A percentile compares a stretch with the other conserved stretches of the same genome.
Evolutionary conservation across 2,113 vertebrate species (phyloP).

Genomic region (Aptenodytes forsteri): DNA sequence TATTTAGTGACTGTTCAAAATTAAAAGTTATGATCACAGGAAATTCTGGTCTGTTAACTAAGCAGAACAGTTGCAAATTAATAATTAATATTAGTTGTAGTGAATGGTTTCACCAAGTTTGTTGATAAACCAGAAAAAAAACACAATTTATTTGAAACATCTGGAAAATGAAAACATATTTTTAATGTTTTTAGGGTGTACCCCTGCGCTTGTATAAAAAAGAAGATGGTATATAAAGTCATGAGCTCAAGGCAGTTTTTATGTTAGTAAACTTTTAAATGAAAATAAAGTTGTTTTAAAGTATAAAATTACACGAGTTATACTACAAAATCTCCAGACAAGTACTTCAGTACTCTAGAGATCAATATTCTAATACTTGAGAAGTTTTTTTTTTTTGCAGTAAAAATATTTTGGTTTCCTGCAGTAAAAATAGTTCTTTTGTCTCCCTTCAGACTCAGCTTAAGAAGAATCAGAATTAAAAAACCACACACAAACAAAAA

Average conservation of each 20-base stretch:
- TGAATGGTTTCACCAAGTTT: not conserved
- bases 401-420: not conserved
- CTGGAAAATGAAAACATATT: not conserved
- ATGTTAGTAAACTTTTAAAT: not conserved
- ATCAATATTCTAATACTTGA: not conserved
- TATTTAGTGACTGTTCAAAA: not conserved
- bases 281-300: not conserved
- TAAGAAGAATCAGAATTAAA: not conserved
- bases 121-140: not conserved
- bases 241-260: not conserved
- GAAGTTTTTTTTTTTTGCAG: not conserved
- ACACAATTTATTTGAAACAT: not conserved
- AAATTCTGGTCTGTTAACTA: not conserved
- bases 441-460: not conserved
- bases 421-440: not conserved
- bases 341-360: not conserved
- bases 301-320: not conserved
- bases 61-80: not conserved
- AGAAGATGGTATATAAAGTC: not conserved
- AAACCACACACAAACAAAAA: not conserved
- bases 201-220: not conserved
- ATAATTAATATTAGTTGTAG: not conserved
- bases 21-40: not conserved
- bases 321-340: not conserved
- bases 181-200: not conserved